phyloP scores from a whole-genome alignment of 2,888 invertebrate species.

The Epinotia nisella region DNA sequence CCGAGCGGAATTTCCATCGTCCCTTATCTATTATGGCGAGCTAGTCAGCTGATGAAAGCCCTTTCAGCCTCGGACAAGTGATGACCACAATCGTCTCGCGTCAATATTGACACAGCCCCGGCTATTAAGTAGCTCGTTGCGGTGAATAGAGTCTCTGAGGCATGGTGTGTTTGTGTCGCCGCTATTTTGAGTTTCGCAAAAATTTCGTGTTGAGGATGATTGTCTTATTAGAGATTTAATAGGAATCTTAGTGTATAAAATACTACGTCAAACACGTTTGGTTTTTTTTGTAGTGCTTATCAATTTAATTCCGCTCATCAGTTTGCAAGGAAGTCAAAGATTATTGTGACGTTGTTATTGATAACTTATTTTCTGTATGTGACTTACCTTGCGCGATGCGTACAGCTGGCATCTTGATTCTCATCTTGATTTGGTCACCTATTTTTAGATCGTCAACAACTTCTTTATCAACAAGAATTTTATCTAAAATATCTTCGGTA shows the following conservation, averaged over 20 bases:
- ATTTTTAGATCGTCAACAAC: slow-evolving; percentile 81
- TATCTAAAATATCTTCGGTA: slow-evolving; percentile 72
- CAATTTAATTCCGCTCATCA: background rate
- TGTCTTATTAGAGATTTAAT: slow-evolving; percentile 27
- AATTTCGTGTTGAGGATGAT: slow-evolving; percentile 24
- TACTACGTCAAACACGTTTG: background rate
- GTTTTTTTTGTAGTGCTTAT: background rate
- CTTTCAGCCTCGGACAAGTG: slow-evolving; percentile 66
- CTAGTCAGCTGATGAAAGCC: slow-evolving; percentile 44
- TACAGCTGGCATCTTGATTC: slow-evolving; percentile 99
- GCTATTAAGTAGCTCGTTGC: slow-evolving; percentile 80
- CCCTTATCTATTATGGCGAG: slow-evolving; percentile 35
- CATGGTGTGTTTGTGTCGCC: slow-evolving; percentile 64
- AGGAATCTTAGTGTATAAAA: background rate
- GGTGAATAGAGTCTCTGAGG: slow-evolving; percentile 71
- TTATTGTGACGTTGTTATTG: background rate
- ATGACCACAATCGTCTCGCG: slow-evolving; percentile 74
- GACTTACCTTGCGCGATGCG: slow-evolving; percentile 97
- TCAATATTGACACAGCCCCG: slow-evolving; percentile 73
- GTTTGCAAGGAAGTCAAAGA: background rate
- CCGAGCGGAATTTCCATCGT: slow-evolving; percentile 10
- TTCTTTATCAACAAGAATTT: slow-evolving; percentile 73
- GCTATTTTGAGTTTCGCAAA: slow-evolving; percentile 42
- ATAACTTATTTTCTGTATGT: background rate
- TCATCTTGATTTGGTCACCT: slow-evolving; percentile 91